These are phyloP conservation scores for Trichopria drosophilae DNA, from an alignment of 2,888 invertebrate species.

Conservation along the genomic window DNA sequence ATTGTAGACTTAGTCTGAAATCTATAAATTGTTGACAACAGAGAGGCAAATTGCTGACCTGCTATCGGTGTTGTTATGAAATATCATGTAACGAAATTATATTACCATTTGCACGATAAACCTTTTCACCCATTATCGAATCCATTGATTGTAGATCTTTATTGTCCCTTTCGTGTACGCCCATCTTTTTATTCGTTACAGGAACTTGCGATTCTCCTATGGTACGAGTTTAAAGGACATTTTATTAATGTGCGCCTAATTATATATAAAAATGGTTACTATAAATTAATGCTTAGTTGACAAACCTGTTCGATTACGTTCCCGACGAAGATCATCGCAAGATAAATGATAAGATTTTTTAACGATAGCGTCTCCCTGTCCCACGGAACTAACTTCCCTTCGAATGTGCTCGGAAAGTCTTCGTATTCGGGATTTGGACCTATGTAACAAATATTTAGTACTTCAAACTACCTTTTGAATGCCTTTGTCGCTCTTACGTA, in stretches of 20 bases:
- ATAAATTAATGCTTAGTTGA: no score
- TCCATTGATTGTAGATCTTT: conserved; percentile 31
- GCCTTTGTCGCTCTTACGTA: not conserved
- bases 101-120: conserved; percentile 28
- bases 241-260: no score
- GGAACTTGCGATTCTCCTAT: no score
- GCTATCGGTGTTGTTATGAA: no score
- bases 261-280: conserved; percentile 14
- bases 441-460: conserved; percentile 35
- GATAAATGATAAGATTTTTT: conserved; percentile 48
- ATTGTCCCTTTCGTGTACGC: no score
- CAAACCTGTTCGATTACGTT: conserved; percentile 38
- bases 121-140: conserved; percentile 26
- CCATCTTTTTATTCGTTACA: no score
- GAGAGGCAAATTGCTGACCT: no score
- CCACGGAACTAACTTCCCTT: conserved; percentile 44
- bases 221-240: no score
- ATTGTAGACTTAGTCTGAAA: no score
- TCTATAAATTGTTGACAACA: no score
- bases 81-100: no score
- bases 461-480: conserved; percentile 1
- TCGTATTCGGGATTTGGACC: conserved; percentile 51
- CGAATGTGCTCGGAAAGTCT: conserved; percentile 52
- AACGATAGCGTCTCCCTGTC: conserved; percentile 39
- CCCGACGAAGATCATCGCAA: conserved; percentile 48